Percentiles rank a stretch among this genome's conserved stretches.
These are phyloP conservation scores for Tipula helvola DNA, from an alignment of 2,888 invertebrate species.

Conservation along the genomic window DNA sequence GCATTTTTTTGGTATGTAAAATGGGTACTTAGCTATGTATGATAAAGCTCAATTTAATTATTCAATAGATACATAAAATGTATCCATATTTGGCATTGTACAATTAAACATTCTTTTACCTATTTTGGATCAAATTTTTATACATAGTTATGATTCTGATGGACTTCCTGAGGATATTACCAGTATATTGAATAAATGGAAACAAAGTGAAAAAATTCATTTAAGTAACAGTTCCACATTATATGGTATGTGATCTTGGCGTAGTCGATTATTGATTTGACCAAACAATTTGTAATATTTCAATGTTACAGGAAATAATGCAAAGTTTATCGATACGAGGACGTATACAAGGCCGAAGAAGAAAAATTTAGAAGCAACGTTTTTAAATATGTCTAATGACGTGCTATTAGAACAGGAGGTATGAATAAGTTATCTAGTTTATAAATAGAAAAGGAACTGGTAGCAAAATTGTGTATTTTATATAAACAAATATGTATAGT, in stretches of 20 bases:
- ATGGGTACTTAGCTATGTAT: neutral
- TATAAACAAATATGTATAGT: no score
- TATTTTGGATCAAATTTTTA: neutral
- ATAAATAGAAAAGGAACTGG: neutral
- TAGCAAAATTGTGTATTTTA: neutral
- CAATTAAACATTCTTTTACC: neutral
- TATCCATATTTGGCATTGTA: neutral
- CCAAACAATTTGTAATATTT: neutral
- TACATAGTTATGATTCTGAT: neutral
- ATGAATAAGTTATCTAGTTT: neutral
- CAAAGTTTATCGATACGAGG: slow-evolving; percentile 26
- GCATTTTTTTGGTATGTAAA: slow-evolving; percentile 24
- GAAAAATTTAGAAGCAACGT: slow-evolving; percentile 26
- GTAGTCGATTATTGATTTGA: neutral
- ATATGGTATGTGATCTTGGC: neutral
- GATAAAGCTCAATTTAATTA: neutral
- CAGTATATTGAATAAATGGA: slow-evolving; percentile 35
- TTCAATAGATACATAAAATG: neutral
- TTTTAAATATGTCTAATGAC: neutral
- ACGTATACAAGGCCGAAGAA: slow-evolving; percentile 35
- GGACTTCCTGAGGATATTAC: slow-evolving; percentile 27
- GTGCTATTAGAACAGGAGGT: neutral
- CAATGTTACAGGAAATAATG: neutral
- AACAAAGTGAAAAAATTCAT: slow-evolving; percentile 18
- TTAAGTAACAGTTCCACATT: neutral